Base-by-base conservation (phyloP, 1,140 invertebrate genomes). In the Leptestheria dahalacensis region DNA sequence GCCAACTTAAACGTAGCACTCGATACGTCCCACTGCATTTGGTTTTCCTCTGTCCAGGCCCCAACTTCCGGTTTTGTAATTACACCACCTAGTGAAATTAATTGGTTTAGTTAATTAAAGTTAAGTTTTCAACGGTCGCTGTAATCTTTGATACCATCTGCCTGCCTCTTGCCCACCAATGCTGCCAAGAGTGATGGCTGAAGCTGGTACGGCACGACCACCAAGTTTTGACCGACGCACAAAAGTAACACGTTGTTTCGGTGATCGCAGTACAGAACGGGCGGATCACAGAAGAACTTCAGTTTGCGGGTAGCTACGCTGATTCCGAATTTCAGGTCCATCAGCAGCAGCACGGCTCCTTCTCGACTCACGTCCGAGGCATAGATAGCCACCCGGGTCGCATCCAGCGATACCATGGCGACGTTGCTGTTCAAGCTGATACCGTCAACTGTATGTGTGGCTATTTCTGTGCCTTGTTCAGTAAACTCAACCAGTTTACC, bases 251-350 rank as follows among this genome's bases (percentile, higher is more conserved):
- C 53, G 10, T 55, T 55, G 28, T 55, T 55, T 28, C 26, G 4
- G 15, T 15, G 12, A 3, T 29, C 26, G 21, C 53, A 55, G 20
- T 55, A 29, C 23, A 55, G 6, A 28, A 29, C 26, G 18, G 53
- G 53, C 21, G 53, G 53, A n/a, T 55, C 53, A 29, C 53, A 55
- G 53, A 55, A 55, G 26, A 55, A 55, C 18, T 55, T 55, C 6
- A 55, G 33, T 55, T 55, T 55, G n/a, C 53, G 26, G 18, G 21
- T 55, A 1, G 53, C 23, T 12, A 55, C 53, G 21, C 24, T 55
- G 26, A 55, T 55, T 3, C 53, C 53, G 33, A 55, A 55, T 29
- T 55, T 55, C 28, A 55, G 21, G 26, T 55, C 53, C 26, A 55
- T 29, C n/a, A 55, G 6, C 24, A 55, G 33, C 0, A 55, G 20